phyloP scores from a whole-genome alignment of 2,113 vertebrate genomes.

The Sinocyclocheilus anophthalmus region DNA sequence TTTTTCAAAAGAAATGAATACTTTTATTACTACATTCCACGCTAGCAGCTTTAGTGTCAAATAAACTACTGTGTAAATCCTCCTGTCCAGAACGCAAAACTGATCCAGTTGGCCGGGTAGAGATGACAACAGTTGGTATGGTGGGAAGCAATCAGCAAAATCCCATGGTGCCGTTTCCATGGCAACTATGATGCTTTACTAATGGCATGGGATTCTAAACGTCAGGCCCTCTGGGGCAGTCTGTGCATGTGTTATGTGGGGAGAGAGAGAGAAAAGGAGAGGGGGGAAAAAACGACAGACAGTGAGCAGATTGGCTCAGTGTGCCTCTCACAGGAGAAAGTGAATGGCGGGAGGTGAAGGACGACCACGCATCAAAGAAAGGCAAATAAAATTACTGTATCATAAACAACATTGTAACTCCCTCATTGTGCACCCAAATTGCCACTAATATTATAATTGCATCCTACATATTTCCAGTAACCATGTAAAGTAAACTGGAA shows the following conservation, averaged over 20 bases:
- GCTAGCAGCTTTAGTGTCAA: not conserved
- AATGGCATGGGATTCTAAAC: conserved; percentile 65
- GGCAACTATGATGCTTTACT: conserved; percentile 75
- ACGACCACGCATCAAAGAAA: conserved; percentile 13
- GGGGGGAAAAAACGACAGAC: not conserved
- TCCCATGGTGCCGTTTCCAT: conserved; percentile 75
- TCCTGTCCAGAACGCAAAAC: not conserved
- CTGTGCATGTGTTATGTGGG: not conserved
- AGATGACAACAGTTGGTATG: conserved; percentile 70
- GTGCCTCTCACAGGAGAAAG: conserved; percentile 16
- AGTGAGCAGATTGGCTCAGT: conserved; percentile 29
- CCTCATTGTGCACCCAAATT: not conserved
- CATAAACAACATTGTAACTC: not conserved
- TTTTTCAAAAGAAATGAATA: too few relatives aligned
- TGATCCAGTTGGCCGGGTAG: conserved; percentile 44
- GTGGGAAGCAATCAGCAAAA: conserved; percentile 66
- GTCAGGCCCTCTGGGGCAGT: conserved; percentile 53
- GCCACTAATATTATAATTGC: not conserved
- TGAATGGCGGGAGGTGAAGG: conserved; percentile 21
- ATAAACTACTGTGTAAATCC: conserved; percentile 10
- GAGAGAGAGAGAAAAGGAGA: not conserved
- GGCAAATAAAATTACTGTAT: not conserved
- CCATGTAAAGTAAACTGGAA: not conserved
- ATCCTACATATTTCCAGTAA: not conserved
- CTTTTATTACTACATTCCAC: not conserved